Conservation (phyloP, 2,113 vertebrate genomes). For the Spea bombifrons region DNA sequence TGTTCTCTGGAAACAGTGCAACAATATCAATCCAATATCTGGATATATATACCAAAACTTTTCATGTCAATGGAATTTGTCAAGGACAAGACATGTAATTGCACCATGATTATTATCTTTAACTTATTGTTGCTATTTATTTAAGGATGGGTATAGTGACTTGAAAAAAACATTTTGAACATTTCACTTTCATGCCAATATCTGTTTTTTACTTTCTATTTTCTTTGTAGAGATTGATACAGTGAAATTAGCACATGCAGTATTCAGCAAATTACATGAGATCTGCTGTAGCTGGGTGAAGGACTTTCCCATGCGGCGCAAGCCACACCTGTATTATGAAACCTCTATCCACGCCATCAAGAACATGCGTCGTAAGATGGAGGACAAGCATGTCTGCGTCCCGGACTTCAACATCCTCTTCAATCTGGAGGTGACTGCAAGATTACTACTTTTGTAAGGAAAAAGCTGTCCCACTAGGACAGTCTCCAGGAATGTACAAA, state of each 20-base stretch:
- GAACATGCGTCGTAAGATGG: conserved; percentile 99
- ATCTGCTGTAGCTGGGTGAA: conserved; percentile 90
- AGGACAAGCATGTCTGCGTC: conserved; percentile 96
- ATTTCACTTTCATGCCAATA: conserved; percentile 33
- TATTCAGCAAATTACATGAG: conserved; percentile 87
- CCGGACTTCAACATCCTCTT: conserved; percentile 97
- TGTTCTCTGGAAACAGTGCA: too few species aligned
- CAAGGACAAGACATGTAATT: too few species aligned
- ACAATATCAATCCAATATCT: too few species aligned
- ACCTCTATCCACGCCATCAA: conserved; percentile 99
- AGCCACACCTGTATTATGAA: conserved; percentile 88
- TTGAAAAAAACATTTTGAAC: neutral
- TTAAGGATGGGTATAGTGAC: neutral
- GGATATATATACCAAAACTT: too few species aligned
- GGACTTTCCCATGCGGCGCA: conserved; percentile 83
- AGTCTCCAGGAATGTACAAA: too few species aligned
- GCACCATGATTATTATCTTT: too few species aligned
- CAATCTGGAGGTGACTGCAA: conserved; percentile 79
- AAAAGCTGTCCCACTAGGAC: too few species aligned
- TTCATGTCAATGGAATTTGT: too few species aligned
- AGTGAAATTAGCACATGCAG: conserved; percentile 81
- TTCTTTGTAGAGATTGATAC: conserved; percentile 82
- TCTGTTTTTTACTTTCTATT: conserved; percentile 51
- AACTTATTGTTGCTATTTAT: conserved; percentile 31
- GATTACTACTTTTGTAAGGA: neutral